Base-by-base conservation (phyloP, 2,797 vertebrate species). In the Chelon labrosus region DNA sequence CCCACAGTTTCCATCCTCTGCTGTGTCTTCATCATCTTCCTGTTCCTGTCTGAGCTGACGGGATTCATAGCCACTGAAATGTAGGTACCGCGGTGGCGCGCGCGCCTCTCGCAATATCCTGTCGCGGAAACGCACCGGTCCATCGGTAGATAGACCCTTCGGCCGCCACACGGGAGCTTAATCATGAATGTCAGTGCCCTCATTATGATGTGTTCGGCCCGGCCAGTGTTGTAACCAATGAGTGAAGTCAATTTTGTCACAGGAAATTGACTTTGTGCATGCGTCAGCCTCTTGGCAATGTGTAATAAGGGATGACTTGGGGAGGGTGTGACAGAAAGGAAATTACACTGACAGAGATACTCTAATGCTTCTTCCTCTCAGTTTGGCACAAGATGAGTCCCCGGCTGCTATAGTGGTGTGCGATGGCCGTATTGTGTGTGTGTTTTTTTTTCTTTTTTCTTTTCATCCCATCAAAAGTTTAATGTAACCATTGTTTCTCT, bases 31-130 rank as follows among this genome's bases (percentile, higher is more conserved):
- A 99, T 99, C 90, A 91, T 99, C 80, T 99, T 99, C 95, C 96
- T 99, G 84, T 99, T 99, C 95, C 95, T 99, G 86, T 99, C 98
- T 25, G 98, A 99, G 89, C 95, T 99, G 89, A 99, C 96, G 0
- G 98, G 98, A 93, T 99, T 98, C 94, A 98, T 99, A 92, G 96
- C 97, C 60, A 99, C 96, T 85, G 98, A 99, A 96, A 96, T 99
- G 98, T 99, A 96, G 91, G 98, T 98, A 92, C 68, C 53, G 0
- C 25, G 25, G 25, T 2, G 47, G 22, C 20, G 11, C 51, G 11
- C 0, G 0, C 27, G 17, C 17, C 1, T 58, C 65, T 69, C 7
- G 16, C 80, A 75, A 82, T 79, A 51, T 79, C 77, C 69, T 82
- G 76, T 16, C 0, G 42, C 67, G 14, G 49, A 65, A 58, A 58